phyloP scores from a whole-genome alignment of 2,888 invertebrate species.

The Agelastica alni region DNA sequence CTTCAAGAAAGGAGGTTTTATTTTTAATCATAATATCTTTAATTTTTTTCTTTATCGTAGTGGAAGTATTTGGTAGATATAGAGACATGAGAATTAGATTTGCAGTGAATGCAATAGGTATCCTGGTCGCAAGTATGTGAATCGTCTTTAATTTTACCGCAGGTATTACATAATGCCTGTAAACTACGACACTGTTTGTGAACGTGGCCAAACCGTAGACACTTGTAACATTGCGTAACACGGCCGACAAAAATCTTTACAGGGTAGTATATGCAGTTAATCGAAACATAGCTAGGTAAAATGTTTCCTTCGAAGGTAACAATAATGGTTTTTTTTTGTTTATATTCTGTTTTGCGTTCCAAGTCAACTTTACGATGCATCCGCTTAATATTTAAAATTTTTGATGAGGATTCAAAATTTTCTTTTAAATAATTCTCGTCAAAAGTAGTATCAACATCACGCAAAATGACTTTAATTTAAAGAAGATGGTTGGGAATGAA shows the following conservation, averaged over 20 bases:
- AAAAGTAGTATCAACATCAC: no score
- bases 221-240: neutral
- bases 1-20: neutral
- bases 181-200: neutral
- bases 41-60: neutral
- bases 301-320: no score
- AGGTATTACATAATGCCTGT: neutral
- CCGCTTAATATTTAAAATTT: no score
- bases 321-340: no score
- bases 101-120: neutral
- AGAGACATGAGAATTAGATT: neutral
- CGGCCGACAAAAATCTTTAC: neutral
- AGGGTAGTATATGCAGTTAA: neutral
- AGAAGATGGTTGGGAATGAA: no score
- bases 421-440: no score
- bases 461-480: no score
- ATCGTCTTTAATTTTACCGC: neutral
- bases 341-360: no score
- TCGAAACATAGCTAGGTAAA: no score
- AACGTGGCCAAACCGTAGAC: neutral
- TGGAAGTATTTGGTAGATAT: neutral
- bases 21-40: neutral
- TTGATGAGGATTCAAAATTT: no score
- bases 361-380: no score
- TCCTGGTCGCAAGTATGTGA: neutral